Base-by-base conservation (phyloP, 1,140 invertebrate genomes). In the Cepaea nemoralis region DNA sequence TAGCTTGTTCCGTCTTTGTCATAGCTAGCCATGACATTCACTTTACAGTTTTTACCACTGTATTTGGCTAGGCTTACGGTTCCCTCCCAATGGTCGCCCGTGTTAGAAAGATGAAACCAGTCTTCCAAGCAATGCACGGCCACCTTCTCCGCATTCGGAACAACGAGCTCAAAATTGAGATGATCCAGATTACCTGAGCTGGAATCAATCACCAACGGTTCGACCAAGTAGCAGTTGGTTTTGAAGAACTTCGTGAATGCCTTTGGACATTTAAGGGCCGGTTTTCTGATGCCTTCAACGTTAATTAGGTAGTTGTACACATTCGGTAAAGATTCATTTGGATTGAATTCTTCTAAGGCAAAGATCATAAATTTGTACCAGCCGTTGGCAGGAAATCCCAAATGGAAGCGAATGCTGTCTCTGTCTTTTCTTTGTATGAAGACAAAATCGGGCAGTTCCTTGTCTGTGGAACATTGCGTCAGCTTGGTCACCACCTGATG, bases 211-310 rank as follows among this genome's bases (percentile, higher is more conserved):
- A 88, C 83, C 27, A 86, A 35, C 12, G 90, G 90, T 39, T 86
- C 84, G 35, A 83, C 78, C 33, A 91, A 83, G 83, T 80, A 89
- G 73, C 90, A 91, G 5, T 88, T 89, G 35, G 91, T 89, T 75
- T 90, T 90, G 89, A 89, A 91, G 48, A 89, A 91, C 59, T 90
- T 89, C 14, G 87, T 87, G 82, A 88, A 91, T 81, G 90, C 89
- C 76, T 88, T 87, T 6, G 90, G 89, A 85, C 85, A 91, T 24
- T 86, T 82, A 63, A 82, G 79, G 10, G 86, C 86, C 0, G 86
- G 66, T 10, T 83, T 74, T 16, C 66, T 37, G 48, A 76, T 80
- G 19, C 71, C 71, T 0, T 80, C 81, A 42, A 86, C 86, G 1
- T 89, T 73, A 39, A 91, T 88, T 63, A 91, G 77, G 76, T 91